These are phyloP conservation scores for Forbesichthys papilliferus DNA, from an alignment of 2,113 vertebrate genomes.

Conservation along the genomic window DNA sequence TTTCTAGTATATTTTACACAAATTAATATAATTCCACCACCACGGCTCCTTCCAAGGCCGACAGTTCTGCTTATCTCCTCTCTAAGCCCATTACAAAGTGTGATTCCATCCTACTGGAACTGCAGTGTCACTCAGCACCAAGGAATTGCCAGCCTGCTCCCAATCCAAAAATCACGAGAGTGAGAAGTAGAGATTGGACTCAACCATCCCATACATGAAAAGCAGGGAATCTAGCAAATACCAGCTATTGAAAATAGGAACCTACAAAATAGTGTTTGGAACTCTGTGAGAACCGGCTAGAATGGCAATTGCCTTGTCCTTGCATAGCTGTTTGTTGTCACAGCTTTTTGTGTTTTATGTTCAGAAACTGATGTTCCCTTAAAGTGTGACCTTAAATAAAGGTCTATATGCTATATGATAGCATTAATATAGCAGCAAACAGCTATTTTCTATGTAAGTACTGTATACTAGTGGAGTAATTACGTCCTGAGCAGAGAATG, in stretches of 20 bases:
- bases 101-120: conserved; percentile 48
- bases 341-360: too few relatives aligned
- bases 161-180: conserved; percentile 48
- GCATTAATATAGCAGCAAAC: too few relatives aligned
- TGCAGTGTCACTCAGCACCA: conserved; percentile 38
- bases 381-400: too few relatives aligned
- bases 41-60: conserved; percentile 20
- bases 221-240: background rate
- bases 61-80: conserved; percentile 25
- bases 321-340: background rate
- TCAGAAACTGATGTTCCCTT: too few relatives aligned
- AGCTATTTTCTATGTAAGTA: too few relatives aligned
- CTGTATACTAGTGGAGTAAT: too few relatives aligned
- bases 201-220: conserved; percentile 10
- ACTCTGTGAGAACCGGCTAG: background rate
- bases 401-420: too few relatives aligned
- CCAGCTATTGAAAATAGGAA: conserved; percentile 7
- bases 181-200: conserved; percentile 35
- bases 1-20: conserved; percentile 15
- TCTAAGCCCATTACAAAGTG: conserved; percentile 54
- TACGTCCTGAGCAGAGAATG: too few relatives aligned
- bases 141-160: conserved; percentile 49
- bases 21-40: conserved; percentile 39
- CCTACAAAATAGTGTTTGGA: background rate
- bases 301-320: background rate